Evolutionary conservation across 1,140 invertebrate genomes (phyloP), one percentile per base, ranked within the genome.

Genomic region (Micrasema minimum): DNA sequence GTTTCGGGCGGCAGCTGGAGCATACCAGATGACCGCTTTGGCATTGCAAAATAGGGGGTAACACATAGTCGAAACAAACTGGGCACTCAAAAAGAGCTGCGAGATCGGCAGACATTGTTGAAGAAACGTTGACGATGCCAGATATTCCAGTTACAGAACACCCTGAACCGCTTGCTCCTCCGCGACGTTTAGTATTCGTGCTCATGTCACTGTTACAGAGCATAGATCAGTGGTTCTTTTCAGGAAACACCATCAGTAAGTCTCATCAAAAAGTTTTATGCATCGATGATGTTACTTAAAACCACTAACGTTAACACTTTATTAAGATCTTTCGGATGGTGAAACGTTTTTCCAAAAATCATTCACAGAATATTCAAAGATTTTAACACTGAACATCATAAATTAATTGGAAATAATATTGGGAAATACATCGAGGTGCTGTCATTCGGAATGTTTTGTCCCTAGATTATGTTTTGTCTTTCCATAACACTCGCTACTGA

Each of bases 41-140:
- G 80, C 93, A 95, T 81, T 95, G 93, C 78, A 94, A 84, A 75
- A 95, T 98, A 14, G 98, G 98, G 66, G 98, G 98, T 77, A 99
- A 86, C 69, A 99, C 98, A 89, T 99, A 99, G 84, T 99, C 98
- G 84, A 99, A 99, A 84, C 98, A 99, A 57, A 99, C 98, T 10
- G 98, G 98, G 85, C 98, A 99, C 83, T 99, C 98, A 84, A 99
- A 99, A 16, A 99, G 86, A 69, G 93, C 96, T 38, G 96, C 96
- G 78, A 99, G 82, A 81, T 98, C 96, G 75, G 93, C 90, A 35
- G 92, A 92, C 84, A 90, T 87, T 72, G 87, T 87, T 70, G 85
- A 84, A 18, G 85, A 81, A 48, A 81, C 82, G 81, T 82, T 79
- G 72, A 81, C 81, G 74, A 82, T 79, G 41, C 80, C 79, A 43